Evolutionary conservation across 2,888 invertebrate genomes (phyloP).

Genomic region (Fragum sueziense): DNA sequence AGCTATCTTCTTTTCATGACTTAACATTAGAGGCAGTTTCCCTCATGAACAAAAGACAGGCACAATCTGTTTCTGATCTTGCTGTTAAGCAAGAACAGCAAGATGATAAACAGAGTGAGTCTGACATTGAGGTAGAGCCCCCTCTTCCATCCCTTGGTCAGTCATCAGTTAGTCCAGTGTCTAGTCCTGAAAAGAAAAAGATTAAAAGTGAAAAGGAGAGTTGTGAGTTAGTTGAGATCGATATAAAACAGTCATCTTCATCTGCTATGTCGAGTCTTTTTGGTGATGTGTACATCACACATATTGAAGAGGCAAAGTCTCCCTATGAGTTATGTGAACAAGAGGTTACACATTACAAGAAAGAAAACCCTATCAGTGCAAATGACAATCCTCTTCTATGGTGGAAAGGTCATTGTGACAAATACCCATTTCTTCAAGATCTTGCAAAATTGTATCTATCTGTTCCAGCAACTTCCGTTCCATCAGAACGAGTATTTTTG

Average conservation of each 20-base stretch:
- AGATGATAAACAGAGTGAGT: neutral
- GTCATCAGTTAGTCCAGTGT: neutral
- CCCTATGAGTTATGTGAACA: neutral
- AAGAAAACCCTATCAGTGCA: slow-evolving; percentile 2
- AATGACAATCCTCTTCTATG: slow-evolving; percentile 6
- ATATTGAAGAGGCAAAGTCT: slow-evolving; percentile 30
- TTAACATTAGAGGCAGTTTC: slow-evolving; percentile 17
- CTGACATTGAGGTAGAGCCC: neutral
- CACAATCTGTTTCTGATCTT: neutral
- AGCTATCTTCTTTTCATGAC: slow-evolving; percentile 9
- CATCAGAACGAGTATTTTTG: slow-evolving; percentile 28
- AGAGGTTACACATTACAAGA: slow-evolving; percentile 1
- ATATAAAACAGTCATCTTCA: neutral
- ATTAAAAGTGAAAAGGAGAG: slow-evolving; percentile 1
- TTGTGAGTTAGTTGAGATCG: neutral
- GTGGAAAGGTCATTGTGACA: slow-evolving; percentile 14
- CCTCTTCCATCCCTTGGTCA: neutral
- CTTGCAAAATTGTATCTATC: slow-evolving; percentile 15
- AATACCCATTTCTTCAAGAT: neutral
- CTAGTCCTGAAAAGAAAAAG: slow-evolving; percentile 1
- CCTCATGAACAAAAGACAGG: neutral
- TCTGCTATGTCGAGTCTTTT: slow-evolving; percentile 32
- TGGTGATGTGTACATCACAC: slow-evolving; percentile 38
- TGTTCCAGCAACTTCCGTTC: slow-evolving; percentile 21
- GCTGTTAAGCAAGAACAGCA: neutral